phyloP scores from a whole-genome alignment of 23 tunicate genomes.

The Diplosoma virens region DNA sequence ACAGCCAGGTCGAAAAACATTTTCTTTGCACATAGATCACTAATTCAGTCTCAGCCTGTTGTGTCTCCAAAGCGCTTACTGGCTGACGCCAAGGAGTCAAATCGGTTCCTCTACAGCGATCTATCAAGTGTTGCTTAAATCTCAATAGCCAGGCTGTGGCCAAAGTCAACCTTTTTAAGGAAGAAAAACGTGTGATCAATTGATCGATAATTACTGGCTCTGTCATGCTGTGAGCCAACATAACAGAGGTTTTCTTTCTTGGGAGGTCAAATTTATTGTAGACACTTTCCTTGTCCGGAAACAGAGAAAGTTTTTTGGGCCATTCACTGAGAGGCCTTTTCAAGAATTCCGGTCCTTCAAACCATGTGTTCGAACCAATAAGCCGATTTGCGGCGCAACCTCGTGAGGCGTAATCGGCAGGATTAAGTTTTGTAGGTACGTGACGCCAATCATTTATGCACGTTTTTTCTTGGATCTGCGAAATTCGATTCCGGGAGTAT shows the following conservation, averaged over 20 bases:
- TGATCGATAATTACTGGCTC: too few relatives aligned
- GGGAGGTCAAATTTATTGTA: slow-evolving; percentile 1
- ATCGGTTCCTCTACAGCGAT: not conserved
- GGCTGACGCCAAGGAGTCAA: too few relatives aligned
- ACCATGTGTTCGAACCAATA: not conserved
- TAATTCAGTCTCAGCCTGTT: not conserved
- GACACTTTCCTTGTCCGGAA: too few relatives aligned
- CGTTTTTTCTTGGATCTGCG: not conserved
- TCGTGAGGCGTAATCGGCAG: slow-evolving; percentile 15
- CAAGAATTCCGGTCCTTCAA: slow-evolving; percentile 13
- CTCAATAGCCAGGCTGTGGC: slow-evolving; percentile 2
- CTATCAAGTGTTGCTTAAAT: not conserved
- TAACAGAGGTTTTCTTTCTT: too few relatives aligned
- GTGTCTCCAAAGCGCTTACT: not conserved
- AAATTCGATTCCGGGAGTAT: slow-evolving; percentile 8
- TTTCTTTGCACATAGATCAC: not conserved
- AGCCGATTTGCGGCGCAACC: not conserved
- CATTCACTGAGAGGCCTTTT: not conserved
- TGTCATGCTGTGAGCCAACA: too few relatives aligned
- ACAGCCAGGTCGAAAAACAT: not conserved
- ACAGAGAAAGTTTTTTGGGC: not conserved
- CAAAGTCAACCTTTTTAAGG: not conserved
- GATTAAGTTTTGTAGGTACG: not conserved
- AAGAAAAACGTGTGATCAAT: not conserved
- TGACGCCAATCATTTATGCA: slow-evolving; percentile 18